Percentiles rank a stretch among this genome's conserved stretches.
Evolutionary conservation across 2,113 vertebrate species (phyloP).

Genomic region (Danio rerio): GRCz12tu NC_133187.1:26935501-26936000

Average conservation of each 20-base stretch:
- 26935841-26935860: no score
- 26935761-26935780: conserved; percentile 50
- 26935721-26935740: conserved; percentile 26
- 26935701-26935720: conserved; percentile 23
- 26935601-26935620: conserved; percentile 62
- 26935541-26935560: conserved; percentile 52
- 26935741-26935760: conserved; percentile 50
- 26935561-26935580: conserved; percentile 70
- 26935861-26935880: background rate
- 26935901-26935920: no score
- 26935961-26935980: conserved; percentile 25
- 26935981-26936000: conserved; percentile 30
- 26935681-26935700: conserved; percentile 72
- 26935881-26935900: background rate
- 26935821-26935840: no score
- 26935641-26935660: conserved; percentile 81
- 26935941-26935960: background rate
- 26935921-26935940: background rate
- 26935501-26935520: background rate
- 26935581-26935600: conserved; percentile 71
- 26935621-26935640: conserved; percentile 67
- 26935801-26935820: conserved; percentile 6
- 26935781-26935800: conserved; percentile 31
- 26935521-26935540: background rate
- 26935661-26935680: conserved; percentile 83